These are phyloP conservation scores for Epizoanthus scotinus DNA, from an alignment of 92 coral and sea anemone genomes.

Conservation along the genomic window DNA sequence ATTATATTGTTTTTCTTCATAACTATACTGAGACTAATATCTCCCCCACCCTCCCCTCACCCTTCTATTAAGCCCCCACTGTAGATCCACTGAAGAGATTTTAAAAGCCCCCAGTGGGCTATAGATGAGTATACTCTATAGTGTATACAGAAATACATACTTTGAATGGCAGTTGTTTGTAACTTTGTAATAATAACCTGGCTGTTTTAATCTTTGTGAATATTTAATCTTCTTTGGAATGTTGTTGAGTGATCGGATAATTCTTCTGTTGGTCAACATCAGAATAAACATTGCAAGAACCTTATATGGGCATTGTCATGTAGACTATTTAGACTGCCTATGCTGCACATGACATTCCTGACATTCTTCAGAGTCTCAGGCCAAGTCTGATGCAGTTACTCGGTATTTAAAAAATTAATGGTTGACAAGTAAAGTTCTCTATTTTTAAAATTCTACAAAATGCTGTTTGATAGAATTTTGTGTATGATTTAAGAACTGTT, in stretches of 20 bases:
- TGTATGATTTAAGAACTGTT: no score
- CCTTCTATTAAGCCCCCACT: no score
- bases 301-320: slow-evolving; percentile 29
- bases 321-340: slow-evolving; percentile 11
- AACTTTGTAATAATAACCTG: no score
- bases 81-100: no score
- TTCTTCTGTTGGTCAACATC: not conserved
- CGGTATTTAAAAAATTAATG: no score
- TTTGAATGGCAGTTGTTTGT: no score
- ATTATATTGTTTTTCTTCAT: no score
- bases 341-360: slow-evolving; percentile 22
- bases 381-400: not conserved
- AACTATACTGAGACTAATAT: no score
- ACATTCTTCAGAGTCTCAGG: not conserved
- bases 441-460: slow-evolving; percentile 24
- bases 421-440: not conserved
- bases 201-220: not conserved
- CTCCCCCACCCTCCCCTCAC: no score
- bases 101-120: no score
- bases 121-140: no score
- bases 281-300: slow-evolving; percentile 20
- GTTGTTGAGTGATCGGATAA: not conserved
- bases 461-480: not conserved
- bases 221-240: slow-evolving; percentile 2
- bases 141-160: no score